Conservation (phyloP, 2,797 vertebrate genomes). For the Orestias chungarensis region DNA sequence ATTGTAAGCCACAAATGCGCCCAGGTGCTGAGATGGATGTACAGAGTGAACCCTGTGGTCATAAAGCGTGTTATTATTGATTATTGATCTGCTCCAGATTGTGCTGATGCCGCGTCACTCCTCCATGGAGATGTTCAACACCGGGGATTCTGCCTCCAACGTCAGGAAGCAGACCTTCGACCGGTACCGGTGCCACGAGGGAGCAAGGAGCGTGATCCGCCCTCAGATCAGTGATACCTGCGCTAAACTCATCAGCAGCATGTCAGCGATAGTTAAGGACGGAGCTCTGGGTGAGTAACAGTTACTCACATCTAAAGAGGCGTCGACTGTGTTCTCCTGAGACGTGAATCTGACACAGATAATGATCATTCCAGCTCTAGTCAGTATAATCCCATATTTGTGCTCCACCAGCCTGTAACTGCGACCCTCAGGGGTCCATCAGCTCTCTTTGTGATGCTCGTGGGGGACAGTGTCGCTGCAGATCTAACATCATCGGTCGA, state of each 20-base stretch:
- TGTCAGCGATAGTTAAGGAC: slow-evolving; percentile 88
- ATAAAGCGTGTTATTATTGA: too few species aligned
- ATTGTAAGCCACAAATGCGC: too few species aligned
- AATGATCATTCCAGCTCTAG: too few species aligned
- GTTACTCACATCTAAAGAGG: background rate
- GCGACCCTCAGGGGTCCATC: slow-evolving; percentile 90
- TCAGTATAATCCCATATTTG: background rate
- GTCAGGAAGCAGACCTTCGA: slow-evolving; percentile 87
- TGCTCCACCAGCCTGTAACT: slow-evolving; percentile 84
- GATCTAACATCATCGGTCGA: slow-evolving; percentile 85
- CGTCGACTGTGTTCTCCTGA: too few species aligned
- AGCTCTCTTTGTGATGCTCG: slow-evolving; percentile 88
- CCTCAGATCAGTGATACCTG: slow-evolving; percentile 84
- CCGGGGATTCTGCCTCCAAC: slow-evolving; percentile 82
- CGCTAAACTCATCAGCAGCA: slow-evolving; percentile 87
- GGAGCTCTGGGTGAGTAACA: slow-evolving; percentile 87
- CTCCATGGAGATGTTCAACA: slow-evolving; percentile 92
- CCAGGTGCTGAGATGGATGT: too few species aligned
- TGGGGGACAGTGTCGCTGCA: slow-evolving; percentile 92
- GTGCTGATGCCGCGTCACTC: slow-evolving; percentile 88
- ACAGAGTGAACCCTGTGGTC: too few species aligned
- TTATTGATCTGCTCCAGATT: slow-evolving; percentile 81
- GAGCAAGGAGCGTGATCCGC: slow-evolving; percentile 78
- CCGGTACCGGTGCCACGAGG: slow-evolving; percentile 89
- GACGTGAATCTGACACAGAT: too few species aligned